These are phyloP conservation scores for Hoplostethus atlanticus DNA, from an alignment of 2,797 vertebrate species.

Conservation along the genomic window DNA sequence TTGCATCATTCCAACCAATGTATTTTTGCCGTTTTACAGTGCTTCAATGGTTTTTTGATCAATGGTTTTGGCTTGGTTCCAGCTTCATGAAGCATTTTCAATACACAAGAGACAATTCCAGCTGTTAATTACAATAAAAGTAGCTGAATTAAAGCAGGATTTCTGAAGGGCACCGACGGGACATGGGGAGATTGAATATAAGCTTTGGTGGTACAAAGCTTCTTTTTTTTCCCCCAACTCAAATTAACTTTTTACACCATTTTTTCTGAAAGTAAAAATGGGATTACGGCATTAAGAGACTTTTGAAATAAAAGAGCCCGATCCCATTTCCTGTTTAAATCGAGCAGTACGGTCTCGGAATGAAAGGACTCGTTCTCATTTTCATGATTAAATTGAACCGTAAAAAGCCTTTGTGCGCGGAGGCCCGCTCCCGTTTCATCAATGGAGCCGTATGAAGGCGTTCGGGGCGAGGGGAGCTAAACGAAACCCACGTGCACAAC, in stretches of 20 bases:
- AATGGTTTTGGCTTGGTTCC: conserved; percentile 6
- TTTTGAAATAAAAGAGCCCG: conserved; percentile 34
- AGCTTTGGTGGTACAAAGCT: neutral
- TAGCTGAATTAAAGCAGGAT: conserved; percentile 18
- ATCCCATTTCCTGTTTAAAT: conserved; percentile 58
- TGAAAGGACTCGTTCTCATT: conserved; percentile 30
- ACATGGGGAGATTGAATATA: conserved; percentile 6
- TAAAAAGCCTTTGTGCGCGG: conserved; percentile 10
- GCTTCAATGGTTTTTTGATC: neutral
- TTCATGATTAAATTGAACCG: conserved; percentile 32
- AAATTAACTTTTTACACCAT: conserved; percentile 26
- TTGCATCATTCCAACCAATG: neutral
- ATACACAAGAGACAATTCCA: conserved; percentile 32
- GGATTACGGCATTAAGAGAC: conserved; percentile 13
- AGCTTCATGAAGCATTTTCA: neutral
- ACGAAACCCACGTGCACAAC: conserved; percentile 9
- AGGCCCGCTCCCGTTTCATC: conserved; percentile 23
- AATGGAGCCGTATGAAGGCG: conserved; percentile 2
- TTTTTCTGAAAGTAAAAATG: conserved; percentile 15
- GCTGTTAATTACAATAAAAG: conserved; percentile 36
- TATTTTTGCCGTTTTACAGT: neutral
- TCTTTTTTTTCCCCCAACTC: conserved; percentile 14
- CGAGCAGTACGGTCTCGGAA: conserved; percentile 23
- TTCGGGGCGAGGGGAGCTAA: neutral
- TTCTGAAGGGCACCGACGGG: conserved; percentile 11